Conservation (phyloP, 2,113 vertebrate genomes). For the Grallaria varia region DNA sequence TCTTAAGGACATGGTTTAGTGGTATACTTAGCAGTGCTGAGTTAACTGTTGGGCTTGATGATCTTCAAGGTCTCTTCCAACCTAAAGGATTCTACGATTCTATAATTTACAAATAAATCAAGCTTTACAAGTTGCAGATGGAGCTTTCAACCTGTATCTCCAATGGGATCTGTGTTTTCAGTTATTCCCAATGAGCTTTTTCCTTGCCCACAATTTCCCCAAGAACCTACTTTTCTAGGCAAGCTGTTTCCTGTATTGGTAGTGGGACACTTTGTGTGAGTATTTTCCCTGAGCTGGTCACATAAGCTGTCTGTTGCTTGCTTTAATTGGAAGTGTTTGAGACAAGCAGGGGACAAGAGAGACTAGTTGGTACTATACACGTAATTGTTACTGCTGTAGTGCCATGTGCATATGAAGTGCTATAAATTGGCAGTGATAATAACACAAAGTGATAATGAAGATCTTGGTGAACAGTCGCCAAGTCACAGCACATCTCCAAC, state of each 20-base stretch:
- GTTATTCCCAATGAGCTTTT: background rate
- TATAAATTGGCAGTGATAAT: constrained; percentile 15
- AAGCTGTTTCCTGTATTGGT: background rate
- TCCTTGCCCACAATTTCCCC: background rate
- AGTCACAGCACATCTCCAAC: background rate
- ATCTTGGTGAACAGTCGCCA: background rate
- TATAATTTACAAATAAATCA: background rate
- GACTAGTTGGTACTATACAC: background rate
- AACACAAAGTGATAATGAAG: constrained; percentile 32
- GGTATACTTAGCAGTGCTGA: background rate
- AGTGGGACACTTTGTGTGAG: background rate
- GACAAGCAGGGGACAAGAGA: background rate
- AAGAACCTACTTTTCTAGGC: background rate
- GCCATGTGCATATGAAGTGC: background rate
- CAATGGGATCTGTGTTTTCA: background rate
- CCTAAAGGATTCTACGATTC: background rate
- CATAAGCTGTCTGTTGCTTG: background rate
- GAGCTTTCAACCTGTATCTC: background rate
- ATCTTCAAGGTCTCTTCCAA: background rate
- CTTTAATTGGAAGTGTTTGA: background rate
- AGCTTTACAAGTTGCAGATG: background rate
- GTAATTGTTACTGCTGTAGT: constrained; percentile 14
- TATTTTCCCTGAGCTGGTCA: background rate
- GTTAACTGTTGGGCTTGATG: background rate
- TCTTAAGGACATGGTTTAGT: background rate